These are phyloP conservation scores for Rhinoderma darwinii DNA, from an alignment of 2,113 vertebrate genomes.

Conservation along the genomic window DNA sequence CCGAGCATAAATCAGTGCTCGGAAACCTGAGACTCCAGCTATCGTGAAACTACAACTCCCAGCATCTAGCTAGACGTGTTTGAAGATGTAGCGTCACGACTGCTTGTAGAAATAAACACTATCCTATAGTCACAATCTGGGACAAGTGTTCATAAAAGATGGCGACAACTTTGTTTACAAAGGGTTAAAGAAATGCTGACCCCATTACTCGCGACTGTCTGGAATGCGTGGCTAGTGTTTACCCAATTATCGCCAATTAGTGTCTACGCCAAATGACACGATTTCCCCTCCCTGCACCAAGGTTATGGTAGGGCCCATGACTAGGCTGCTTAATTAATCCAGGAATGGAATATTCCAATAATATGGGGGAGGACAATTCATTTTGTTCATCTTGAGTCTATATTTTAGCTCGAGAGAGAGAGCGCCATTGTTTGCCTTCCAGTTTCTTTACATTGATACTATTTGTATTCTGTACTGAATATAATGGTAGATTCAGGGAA, in stretches of 20 bases:
- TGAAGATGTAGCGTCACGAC: not conserved
- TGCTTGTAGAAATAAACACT: not conserved
- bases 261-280: slow-evolving; percentile 61
- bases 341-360: not conserved
- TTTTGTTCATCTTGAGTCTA: not conserved
- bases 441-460: too few relatives aligned
- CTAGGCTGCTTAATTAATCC: not conserved
- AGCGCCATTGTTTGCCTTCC: too few relatives aligned
- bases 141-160: not conserved
- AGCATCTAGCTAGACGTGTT: not conserved
- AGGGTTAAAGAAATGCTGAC: not conserved
- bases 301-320: slow-evolving; percentile 57
- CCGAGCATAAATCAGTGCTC: not conserved
- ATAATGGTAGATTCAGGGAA: too few relatives aligned
- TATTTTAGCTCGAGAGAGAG: too few relatives aligned
- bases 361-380: not conserved
- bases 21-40: not conserved
- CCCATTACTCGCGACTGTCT: not conserved
- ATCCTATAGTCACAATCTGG: not conserved
- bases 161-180: not conserved
- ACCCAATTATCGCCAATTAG: slow-evolving; percentile 74
- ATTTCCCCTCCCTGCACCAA: not conserved
- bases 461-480: too few relatives aligned
- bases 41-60: not conserved
- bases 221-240: not conserved